Percentiles rank a stretch among this genome's conserved stretches.
Evolutionary conservation across 2,888 invertebrate genomes (phyloP).

Genomic region (Erebia aethiops): DNA sequence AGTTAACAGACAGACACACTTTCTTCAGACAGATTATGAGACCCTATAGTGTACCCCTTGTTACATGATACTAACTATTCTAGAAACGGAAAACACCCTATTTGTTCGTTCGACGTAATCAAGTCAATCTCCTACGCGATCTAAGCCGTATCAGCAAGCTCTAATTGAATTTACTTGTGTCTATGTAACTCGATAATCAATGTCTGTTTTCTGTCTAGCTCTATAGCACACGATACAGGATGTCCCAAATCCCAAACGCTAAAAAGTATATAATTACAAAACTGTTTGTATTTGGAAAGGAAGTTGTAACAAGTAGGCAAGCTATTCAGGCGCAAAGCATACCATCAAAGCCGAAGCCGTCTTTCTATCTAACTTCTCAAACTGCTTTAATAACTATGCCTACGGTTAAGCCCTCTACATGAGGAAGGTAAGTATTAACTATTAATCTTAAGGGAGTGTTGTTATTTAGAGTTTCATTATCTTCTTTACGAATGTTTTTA

Average conservation of each 20-base stretch:
- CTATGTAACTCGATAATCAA: slow-evolving; percentile 9
- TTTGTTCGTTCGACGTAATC: neutral
- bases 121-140: slow-evolving; percentile 1
- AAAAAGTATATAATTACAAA: neutral
- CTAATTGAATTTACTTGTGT: slow-evolving; percentile 22
- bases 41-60: slow-evolving; percentile 1
- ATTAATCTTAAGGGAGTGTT: no score
- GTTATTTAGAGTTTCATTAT: no score
- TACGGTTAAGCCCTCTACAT: no score
- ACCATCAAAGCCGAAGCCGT: no score
- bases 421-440: no score
- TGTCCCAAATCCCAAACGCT: slow-evolving; percentile 1
- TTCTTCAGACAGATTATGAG: neutral
- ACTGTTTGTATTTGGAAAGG: neutral
- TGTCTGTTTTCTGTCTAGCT: slow-evolving; percentile 1
- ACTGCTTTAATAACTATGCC: no score
- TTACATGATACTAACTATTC: neutral
- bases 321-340: no score
- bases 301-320: neutral
- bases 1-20: no score
- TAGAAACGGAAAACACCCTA: neutral
- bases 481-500: no score
- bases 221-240: neutral
- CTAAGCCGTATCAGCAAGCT: slow-evolving; percentile 7
- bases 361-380: no score